These are phyloP conservation scores for Orestias chungarensis DNA, from an alignment of 2,797 vertebrate genomes.

Conservation along the genomic window DNA sequence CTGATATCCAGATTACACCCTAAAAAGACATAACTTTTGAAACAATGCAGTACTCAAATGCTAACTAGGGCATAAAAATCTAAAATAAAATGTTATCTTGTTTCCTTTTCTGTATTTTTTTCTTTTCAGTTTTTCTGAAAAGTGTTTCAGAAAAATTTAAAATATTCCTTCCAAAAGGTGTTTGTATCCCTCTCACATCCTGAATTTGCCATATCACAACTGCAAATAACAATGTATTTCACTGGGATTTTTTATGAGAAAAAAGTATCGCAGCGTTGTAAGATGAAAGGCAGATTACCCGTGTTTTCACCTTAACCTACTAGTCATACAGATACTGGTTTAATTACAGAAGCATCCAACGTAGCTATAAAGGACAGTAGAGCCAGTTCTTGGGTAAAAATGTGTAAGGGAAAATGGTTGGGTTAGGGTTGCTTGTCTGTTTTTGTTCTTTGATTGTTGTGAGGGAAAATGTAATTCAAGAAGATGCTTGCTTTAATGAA, in stretches of 20 bases:
- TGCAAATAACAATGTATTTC: neutral
- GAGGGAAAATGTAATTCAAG: too few species aligned
- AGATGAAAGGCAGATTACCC: neutral
- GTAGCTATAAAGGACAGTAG: neutral
- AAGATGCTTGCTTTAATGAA: too few species aligned
- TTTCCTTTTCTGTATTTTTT: neutral
- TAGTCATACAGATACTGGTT: neutral
- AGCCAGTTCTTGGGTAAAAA: neutral
- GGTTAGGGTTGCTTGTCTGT: too few species aligned
- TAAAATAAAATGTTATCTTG: neutral
- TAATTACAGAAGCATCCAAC: neutral
- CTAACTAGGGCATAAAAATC: neutral
- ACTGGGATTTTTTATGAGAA: neutral
- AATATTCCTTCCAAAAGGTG: neutral
- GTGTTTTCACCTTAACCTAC: neutral
- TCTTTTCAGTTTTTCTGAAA: neutral
- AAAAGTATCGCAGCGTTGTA: neutral
- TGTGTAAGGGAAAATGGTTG: too few species aligned
- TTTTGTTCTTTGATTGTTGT: too few species aligned
- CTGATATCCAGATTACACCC: conserved; percentile 63
- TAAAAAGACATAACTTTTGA: neutral
- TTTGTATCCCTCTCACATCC: neutral
- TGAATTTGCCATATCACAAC: neutral
- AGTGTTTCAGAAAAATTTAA: too few species aligned
- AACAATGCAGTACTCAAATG: neutral